phyloP scores from a whole-genome alignment of 2,888 invertebrate genomes.

The Cacoxenus indagator region DNA sequence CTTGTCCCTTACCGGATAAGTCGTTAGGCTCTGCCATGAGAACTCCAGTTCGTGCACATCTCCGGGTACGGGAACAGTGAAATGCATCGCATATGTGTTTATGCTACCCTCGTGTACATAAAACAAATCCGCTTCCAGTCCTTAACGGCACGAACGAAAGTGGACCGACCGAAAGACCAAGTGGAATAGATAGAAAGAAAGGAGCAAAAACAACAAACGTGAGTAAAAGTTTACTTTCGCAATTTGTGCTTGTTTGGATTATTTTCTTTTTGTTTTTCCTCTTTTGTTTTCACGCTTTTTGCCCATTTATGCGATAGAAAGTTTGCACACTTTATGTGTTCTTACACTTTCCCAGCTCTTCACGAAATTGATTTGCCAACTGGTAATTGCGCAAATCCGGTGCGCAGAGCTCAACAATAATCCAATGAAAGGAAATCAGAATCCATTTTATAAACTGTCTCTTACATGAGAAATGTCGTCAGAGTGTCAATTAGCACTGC shows the following conservation, averaged over 20 bases:
- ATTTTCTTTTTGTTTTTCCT: not conserved
- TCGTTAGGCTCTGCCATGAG: conserved; percentile 85
- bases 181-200: not conserved
- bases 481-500: conserved; percentile 9
- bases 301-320: not conserved
- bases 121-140: conserved; percentile 82
- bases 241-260: not conserved
- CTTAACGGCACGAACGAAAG: conserved; percentile 71
- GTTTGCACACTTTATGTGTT: not conserved
- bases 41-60: conserved; percentile 86
- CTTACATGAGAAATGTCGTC: not conserved
- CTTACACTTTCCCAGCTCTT: conserved; percentile 1
- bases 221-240: not conserved
- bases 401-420: not conserved
- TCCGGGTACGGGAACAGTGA: conserved; percentile 84
- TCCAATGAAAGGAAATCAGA: not conserved
- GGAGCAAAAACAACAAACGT: not conserved
- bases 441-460: not conserved
- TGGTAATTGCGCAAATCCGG: not conserved
- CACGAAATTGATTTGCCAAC: not conserved
- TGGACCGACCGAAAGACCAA: not conserved
- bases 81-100: conserved; percentile 88
- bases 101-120: conserved; percentile 88
- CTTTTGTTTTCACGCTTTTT: not conserved
- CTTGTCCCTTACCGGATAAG: conserved; percentile 77